These are phyloP conservation scores for Serrognathus titanus DNA, from an alignment of 2,888 invertebrate species.

Conservation along the genomic window DNA sequence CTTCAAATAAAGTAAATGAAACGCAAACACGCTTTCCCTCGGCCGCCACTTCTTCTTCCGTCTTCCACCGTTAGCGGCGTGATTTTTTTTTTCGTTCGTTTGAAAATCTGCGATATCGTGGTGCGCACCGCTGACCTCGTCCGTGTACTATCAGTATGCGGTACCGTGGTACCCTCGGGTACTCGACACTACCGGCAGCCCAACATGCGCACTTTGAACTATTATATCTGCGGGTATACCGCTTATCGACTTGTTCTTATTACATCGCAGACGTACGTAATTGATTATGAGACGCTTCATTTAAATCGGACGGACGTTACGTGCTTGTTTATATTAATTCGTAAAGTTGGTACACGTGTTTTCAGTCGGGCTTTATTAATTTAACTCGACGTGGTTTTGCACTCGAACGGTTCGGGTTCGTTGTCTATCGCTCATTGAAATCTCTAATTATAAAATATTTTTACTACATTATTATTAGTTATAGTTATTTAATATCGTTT, in stretches of 20 bases:
- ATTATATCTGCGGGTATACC: slow-evolving; percentile 9
- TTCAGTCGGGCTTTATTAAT: too few relatives aligned
- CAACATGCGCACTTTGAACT: slow-evolving; percentile 18
- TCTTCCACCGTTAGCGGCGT: too few relatives aligned
- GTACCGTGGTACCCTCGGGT: slow-evolving; percentile 15
- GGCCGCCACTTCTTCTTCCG: slow-evolving; percentile 15
- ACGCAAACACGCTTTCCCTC: slow-evolving; percentile 35
- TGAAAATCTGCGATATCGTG: slow-evolving; percentile 4
- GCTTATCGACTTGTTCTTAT: slow-evolving; percentile 15
- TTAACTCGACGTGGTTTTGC: too few relatives aligned
- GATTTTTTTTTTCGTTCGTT: too few relatives aligned
- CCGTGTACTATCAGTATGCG: slow-evolving; percentile 22
- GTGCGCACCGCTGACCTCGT: slow-evolving; percentile 18
- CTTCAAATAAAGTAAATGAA: slow-evolving; percentile 40
- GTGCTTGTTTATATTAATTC: not conserved
- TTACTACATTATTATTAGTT: too few relatives aligned
- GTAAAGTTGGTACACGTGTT: not conserved
- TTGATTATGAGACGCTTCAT: not conserved
- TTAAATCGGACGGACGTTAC: not conserved
- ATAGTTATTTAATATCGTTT: too few relatives aligned
- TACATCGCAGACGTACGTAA: not conserved
- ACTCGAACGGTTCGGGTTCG: too few relatives aligned
- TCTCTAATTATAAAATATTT: too few relatives aligned
- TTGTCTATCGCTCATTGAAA: too few relatives aligned
- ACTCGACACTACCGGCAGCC: slow-evolving; percentile 18